A percentile compares a stretch with the other conserved stretches of the same genome.
phyloP scores from a whole-genome alignment of 2,113 vertebrate species.

The Bombycilla garrulus region DNA sequence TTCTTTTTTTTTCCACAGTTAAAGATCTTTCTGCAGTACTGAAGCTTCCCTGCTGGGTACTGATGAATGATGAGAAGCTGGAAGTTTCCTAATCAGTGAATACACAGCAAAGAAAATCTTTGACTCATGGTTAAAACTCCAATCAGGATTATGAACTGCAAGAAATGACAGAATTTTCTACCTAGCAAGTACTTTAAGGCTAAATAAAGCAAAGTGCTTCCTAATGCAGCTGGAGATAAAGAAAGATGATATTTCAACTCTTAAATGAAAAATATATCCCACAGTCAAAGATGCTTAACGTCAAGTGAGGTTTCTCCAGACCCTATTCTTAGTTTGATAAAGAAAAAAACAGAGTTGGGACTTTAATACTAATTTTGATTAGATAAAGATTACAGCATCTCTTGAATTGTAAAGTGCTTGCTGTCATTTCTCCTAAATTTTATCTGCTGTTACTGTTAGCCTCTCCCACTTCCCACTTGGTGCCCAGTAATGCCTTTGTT shows the following conservation, averaged over 20 bases:
- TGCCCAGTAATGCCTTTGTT: not conserved
- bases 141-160: not conserved
- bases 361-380: constrained; percentile 25
- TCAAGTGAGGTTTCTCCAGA: not conserved
- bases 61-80: constrained; percentile 36
- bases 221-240: not conserved
- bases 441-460: not conserved
- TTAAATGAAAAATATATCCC: constrained; percentile 34
- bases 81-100: constrained; percentile 41
- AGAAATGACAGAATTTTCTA: constrained; percentile 15
- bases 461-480: not conserved
- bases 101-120: constrained; percentile 18
- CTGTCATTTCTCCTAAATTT: not conserved
- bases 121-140: constrained; percentile 33
- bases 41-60: not conserved
- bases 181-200: not conserved
- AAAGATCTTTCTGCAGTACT: not conserved
- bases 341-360: not conserved
- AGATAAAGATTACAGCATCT: not conserved
- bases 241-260: constrained; percentile 21
- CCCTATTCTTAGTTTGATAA: not conserved
- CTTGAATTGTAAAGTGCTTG: not conserved
- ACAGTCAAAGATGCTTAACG: not conserved
- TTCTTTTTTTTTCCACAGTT: not conserved
- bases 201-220: constrained; percentile 2